phyloP scores from a whole-genome alignment of 1,140 invertebrate species.

The Maniola jurtina region DNA sequence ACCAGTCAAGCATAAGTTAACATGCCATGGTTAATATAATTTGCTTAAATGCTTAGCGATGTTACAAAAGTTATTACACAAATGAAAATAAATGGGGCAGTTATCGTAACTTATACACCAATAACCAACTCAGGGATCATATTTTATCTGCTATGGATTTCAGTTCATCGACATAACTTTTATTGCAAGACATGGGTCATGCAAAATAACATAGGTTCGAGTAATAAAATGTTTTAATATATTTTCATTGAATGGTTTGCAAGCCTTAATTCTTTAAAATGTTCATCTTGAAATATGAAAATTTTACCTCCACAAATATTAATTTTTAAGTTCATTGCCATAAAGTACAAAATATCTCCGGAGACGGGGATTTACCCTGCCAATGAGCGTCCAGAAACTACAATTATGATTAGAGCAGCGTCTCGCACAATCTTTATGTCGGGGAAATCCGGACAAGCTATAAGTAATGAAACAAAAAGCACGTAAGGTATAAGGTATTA shows the following conservation, averaged over 20 bases:
- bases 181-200: no score
- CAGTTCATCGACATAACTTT: no score
- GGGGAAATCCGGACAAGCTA: conserved; percentile 14
- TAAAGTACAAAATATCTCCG: neutral
- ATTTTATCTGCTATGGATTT: no score
- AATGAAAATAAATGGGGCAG: neutral
- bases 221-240: no score
- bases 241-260: neutral
- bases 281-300: neutral
- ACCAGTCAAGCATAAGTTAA: neutral
- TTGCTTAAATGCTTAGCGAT: no score
- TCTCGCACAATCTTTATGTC: conserved; percentile 6
- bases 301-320: neutral
- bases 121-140: no score
- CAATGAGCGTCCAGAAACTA: conserved; percentile 6
- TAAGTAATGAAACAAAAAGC: no score
- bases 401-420: conserved; percentile 11
- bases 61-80: neutral
- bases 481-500: no score
- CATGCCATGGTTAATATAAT: neutral
- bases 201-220: no score
- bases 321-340: neutral
- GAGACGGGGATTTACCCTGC: conserved; percentile 1
- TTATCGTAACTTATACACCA: no score
- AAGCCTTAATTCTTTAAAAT: no score